Conservation (phyloP, 64 coral and sea anemone species). For the Dendronephthya gigantea region DNA sequence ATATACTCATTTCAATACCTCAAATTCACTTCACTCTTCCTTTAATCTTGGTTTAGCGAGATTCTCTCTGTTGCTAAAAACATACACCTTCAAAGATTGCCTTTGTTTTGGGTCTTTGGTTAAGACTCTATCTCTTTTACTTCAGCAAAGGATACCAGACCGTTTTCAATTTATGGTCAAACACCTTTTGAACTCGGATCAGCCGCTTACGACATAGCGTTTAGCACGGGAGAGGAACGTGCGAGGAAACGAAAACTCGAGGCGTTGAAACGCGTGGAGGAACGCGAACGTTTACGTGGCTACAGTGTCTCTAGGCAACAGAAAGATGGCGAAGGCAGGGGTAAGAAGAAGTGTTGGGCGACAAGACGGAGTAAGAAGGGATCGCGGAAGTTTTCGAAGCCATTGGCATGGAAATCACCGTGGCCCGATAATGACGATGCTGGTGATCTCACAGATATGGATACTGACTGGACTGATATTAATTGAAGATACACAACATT, state of each 20-base stretch:
- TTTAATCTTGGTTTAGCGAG: too few relatives aligned
- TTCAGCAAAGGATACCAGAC: not conserved
- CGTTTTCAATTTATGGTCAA: not conserved
- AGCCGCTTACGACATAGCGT: not conserved
- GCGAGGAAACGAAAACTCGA: not conserved
- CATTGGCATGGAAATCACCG: not conserved
- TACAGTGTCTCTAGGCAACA: not conserved
- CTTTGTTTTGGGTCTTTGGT: too few relatives aligned
- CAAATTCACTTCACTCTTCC: too few relatives aligned
- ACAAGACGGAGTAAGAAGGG: not conserved
- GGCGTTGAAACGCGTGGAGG: not conserved
- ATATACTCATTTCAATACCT: too few relatives aligned
- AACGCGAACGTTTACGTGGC: not conserved
- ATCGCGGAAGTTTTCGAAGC: not conserved
- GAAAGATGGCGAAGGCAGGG: not conserved
- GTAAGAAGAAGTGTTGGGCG: not conserved
- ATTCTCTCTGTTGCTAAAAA: too few relatives aligned
- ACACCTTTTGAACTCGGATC: not conserved
- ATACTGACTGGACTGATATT: not conserved
- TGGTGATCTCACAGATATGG: not conserved
- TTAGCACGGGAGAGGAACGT: not conserved
- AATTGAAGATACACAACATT: too few relatives aligned
- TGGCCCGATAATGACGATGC: not conserved
- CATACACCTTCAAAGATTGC: too few relatives aligned
- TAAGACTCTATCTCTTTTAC: too few relatives aligned